Evolutionary conservation across 2,797 vertebrate genomes (phyloP), one percentile per base, ranked within the genome.

Genomic region (Schizothorax lantsangensis): DNA sequence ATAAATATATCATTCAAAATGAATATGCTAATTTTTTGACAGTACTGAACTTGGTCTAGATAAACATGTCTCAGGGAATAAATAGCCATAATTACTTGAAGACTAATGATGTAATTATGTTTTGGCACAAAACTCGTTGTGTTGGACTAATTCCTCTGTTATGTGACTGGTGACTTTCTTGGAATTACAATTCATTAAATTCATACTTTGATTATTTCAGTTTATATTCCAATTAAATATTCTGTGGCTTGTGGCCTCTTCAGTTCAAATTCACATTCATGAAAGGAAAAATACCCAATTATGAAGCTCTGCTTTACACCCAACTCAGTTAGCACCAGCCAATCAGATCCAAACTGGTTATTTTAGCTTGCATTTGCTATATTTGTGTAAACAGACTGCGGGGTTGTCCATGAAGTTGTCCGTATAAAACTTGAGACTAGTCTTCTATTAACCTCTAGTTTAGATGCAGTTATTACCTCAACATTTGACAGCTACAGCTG

Each of bases 401-500:
- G 4, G n/a, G 17, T 12, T 19, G 3, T 75, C 9, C 9, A 5
- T 40, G 36, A 71, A 21, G 36, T 19, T 71, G 36, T 40, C 64
- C 30, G 1, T 33, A 15, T 6, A 66, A 66, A 11, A 40, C 73
- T 49, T 78, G 33, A 38, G 78, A 64, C 21, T n/a, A 43, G 23
- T 4, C 17, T 64, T 49, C 57, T 43, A n/a, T 74, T 74, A 74
- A 54, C 52, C 33, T 59, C 3, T 38, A 59, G 23, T 59, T 83
- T 83, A 71, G 57, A 59, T 57, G 8, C 52, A 62, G n/a, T 33
- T 84, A 54, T 75, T 74, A 15, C 23, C 5, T 84, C 0, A 75
- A 6, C 52, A 75, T 64, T 10, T 54, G 66, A 54, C 66, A 26
- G 71, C 45, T 30, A 71, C 23, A 59, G 23, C 2, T 59, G 23